A percentile compares a stretch with the other conserved stretches of the same genome.
Conservation (phyloP, 64 coral and sea anemone species). For the Montipora sp. region DNA sequence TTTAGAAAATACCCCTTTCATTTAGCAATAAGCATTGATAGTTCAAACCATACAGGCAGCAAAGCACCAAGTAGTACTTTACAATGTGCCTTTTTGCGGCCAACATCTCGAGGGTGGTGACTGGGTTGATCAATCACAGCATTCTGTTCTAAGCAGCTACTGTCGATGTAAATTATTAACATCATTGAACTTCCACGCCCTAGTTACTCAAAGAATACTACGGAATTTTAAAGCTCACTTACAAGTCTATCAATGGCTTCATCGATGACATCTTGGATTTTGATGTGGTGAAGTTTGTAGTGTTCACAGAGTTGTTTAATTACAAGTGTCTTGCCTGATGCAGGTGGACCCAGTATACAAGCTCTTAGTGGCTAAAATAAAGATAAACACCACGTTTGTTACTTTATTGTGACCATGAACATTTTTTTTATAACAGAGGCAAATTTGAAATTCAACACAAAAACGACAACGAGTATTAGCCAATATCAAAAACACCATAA, state of each 20-base stretch:
- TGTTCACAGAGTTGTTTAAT: slow-evolving; percentile 93
- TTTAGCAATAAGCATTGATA: too few species aligned
- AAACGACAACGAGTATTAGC: neutral
- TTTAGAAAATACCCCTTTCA: too few species aligned
- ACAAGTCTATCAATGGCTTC: slow-evolving; percentile 94
- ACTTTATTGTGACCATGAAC: neutral
- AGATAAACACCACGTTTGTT: neutral
- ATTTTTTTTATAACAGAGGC: neutral
- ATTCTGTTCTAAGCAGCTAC: too few species aligned
- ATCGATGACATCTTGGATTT: slow-evolving; percentile 94
- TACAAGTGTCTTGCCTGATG: slow-evolving; percentile 94
- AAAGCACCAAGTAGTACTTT: too few species aligned
- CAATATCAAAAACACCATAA: too few species aligned
- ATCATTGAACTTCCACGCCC: too few species aligned
- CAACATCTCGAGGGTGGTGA: too few species aligned
- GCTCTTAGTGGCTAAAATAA: slow-evolving; percentile 79
- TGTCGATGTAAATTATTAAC: too few species aligned
- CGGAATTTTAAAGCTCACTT: neutral
- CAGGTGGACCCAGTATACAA: slow-evolving; percentile 88
- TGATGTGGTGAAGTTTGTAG: slow-evolving; percentile 99
- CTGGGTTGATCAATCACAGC: too few species aligned
- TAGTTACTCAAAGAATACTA: neutral
- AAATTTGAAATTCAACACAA: neutral
- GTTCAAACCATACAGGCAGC: too few species aligned
- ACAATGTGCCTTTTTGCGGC: too few species aligned